Evolutionary conservation across 2,888 invertebrate species (phyloP), one percentile per base, ranked within the genome.

Genomic region (Syrphus vitripennis): DNA sequence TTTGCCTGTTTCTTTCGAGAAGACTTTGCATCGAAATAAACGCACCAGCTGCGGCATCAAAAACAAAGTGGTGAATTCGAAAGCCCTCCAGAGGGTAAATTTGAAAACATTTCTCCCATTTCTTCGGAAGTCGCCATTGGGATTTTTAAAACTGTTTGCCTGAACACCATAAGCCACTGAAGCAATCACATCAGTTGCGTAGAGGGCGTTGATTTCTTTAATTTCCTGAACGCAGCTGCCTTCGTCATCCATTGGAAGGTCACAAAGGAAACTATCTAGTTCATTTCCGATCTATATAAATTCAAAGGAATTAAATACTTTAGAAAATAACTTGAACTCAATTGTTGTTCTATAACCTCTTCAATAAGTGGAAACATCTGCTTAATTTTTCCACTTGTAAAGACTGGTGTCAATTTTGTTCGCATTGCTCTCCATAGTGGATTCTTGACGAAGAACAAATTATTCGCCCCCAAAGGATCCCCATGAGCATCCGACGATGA

Each of bases 341-440:
- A 29, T 10, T 31, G 10, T 31, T 7, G 9, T 29, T 37, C 16
- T 5, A 19, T 1, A 75, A 91, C 91, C 88, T 91, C 89, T 48
- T 89, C 88, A 87, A 92, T 89, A n/a, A 92, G 86, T 2, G 89
- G 88, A 89, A 92, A 92, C 91, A 92, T 91, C 74, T 91, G 91
- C 63, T 92, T 92, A 1, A 92, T 88, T 71, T 92, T 92, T 4
- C 91, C 92, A 59, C 90, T 91, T 0, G 93, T 93, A 83, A 93
- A 93, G 1, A 93, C 90, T 0, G 94, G 93, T 0, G 93, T 91
- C 2, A 94, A 69, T 77, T 93, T 93, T 1, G 89, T 61, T 31
- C 94, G 90, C 0, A 93, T 87, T 12, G 89, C 80, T 79, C 91
- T 93, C 93, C 94, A 93, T 1, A 90, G 82, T 0, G 91, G 91